Evolutionary conservation across 1,140 invertebrate species (phyloP), one percentile per base, ranked within the genome.

Genomic region (Polypedilum vanderplanki): DNA sequence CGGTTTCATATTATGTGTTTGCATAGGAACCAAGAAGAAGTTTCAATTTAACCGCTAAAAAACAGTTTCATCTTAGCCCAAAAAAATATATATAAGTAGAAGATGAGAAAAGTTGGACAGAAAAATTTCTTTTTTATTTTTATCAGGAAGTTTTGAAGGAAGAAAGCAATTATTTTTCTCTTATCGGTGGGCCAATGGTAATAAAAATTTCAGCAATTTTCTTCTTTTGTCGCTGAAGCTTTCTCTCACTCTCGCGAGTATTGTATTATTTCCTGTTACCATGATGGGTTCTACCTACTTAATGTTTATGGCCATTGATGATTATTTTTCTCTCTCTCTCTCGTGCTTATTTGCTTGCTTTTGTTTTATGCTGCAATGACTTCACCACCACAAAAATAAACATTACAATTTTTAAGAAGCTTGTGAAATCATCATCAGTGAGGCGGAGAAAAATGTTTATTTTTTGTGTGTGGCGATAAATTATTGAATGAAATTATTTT

Each of bases 261-360:
- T 46, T 46, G 41, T 46, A 12, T 33, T 57, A n/a, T 15, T 57
- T 57, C 12, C 15, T 57, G 12, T n/a, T 57, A 12, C 46, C n/a
- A 57, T 33, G n/a, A 57, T 57, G 46, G 46, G 46, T 57, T 70
- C 17, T 17, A 70, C 65, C 65, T 70, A 17, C 65, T 70, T 70
- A 70, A 70, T 70, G 65, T 70, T 70, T 70, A 70, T 70, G 18
- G 10, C 65, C 65, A 70, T 70, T 70, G 65, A 70, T 70, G 65
- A 70, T 70, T 70, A 70, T 70, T 18, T 33, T 33, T 33, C 3
- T 70, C 20, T 22, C 65, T 70, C 18, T 70, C 10, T 7, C 18
- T 70, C 10, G 1, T n/a, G n/a, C n/a, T n/a, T n/a, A n/a, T 18
- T 70, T 70, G 17, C 10, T 70, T 12, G 15, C 18, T 70, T 20